Evolutionary conservation across 2,888 invertebrate genomes (phyloP).

Genomic region (Drosophila incognita): DNA sequence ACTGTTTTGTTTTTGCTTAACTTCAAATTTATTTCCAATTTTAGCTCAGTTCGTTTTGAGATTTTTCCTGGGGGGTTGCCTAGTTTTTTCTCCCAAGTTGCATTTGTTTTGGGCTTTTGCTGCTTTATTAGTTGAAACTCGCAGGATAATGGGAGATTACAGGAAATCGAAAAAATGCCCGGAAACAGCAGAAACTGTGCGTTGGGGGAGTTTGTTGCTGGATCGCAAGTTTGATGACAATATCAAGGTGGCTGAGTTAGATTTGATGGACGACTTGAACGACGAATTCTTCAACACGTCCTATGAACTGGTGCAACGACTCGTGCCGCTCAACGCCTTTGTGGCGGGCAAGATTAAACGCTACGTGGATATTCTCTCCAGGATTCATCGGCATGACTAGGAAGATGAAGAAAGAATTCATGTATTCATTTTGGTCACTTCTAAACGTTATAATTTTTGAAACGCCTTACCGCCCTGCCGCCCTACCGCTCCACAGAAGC

Average conservation of each 20-base stretch:
- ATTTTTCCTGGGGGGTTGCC: neutral
- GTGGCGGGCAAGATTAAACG: conserved; percentile 75
- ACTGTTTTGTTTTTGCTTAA: neutral
- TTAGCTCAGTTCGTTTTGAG: conserved; percentile 28
- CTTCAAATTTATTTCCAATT: conserved; percentile 30
- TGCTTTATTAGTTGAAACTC: conserved; percentile 1
- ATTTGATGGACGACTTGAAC: conserved; percentile 75
- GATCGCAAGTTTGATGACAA: conserved; percentile 30
- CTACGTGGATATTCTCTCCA: conserved; percentile 72
- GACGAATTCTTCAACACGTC: conserved; percentile 72
- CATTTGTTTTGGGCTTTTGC: neutral
- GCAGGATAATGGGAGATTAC: neutral
- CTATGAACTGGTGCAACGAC: conserved; percentile 61
- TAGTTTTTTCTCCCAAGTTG: conserved; percentile 6
- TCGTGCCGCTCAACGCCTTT: conserved; percentile 59
- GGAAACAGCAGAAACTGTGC: neutral
- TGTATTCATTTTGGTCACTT: no score
- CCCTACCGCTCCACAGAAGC: no score
- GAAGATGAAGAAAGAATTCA: no score
- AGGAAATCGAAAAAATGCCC: conserved; percentile 2
- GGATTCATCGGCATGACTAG: conserved; percentile 71
- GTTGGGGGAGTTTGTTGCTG: accelerated
- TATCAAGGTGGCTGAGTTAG: conserved; percentile 65
- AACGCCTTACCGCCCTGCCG: no score
- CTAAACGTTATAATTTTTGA: no score